A percentile compares a stretch with the other conserved stretches of the same genome.
phyloP scores from a whole-genome alignment of 2,888 invertebrate genomes.

The Xanthia icteritia region DNA sequence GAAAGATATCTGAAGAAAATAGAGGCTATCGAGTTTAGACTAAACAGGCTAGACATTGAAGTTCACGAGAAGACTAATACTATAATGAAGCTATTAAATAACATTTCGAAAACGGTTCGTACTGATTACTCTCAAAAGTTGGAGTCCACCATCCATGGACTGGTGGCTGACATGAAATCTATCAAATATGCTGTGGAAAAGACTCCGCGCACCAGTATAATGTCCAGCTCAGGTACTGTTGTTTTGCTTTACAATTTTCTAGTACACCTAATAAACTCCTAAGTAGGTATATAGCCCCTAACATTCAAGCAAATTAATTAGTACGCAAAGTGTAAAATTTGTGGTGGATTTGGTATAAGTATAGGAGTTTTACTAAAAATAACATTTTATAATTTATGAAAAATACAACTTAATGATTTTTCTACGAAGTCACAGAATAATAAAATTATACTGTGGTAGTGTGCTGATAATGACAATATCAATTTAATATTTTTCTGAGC shows the following conservation, averaged over 20 bases:
- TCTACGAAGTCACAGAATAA: too few relatives aligned
- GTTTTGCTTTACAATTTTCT: not conserved
- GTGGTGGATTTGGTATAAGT: too few relatives aligned
- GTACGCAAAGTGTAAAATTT: too few relatives aligned
- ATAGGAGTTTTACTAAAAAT: too few relatives aligned
- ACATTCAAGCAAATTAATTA: too few relatives aligned
- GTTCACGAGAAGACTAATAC: constrained; percentile 85
- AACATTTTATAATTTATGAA: too few relatives aligned
- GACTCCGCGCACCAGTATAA: constrained; percentile 46
- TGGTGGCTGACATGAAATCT: constrained; percentile 76
- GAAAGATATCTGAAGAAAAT: constrained; percentile 87
- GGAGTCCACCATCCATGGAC: constrained; percentile 70
- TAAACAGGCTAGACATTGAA: constrained; percentile 86
- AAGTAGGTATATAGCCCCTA: too few relatives aligned
- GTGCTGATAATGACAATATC: too few relatives aligned
- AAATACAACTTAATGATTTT: too few relatives aligned
- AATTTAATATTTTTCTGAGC: too few relatives aligned
- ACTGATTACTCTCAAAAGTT: constrained; percentile 72
- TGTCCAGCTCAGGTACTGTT: constrained; percentile 43
- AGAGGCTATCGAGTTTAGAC: constrained; percentile 85
- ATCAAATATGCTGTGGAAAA: constrained; percentile 78
- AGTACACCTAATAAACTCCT: too few relatives aligned
- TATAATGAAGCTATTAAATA: constrained; percentile 80
- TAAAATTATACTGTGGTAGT: too few relatives aligned
- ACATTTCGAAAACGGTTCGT: constrained; percentile 73